phyloP scores from a whole-genome alignment of 2,888 invertebrate genomes.

The Agrilus cyanescens region DNA sequence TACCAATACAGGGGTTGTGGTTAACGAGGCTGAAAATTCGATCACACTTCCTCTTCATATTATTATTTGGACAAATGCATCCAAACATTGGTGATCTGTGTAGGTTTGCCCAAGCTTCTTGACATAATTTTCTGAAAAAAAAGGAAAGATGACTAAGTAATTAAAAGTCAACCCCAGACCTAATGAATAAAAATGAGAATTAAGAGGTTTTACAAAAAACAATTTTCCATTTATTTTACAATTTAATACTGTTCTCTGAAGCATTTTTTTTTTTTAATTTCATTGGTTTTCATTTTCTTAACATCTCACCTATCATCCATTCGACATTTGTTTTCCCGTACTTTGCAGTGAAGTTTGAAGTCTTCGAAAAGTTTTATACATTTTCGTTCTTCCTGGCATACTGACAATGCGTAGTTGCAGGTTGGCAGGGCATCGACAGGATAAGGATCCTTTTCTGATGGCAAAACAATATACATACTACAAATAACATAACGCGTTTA shows the following conservation, averaged over 20 bases:
- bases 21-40: conserved; percentile 80
- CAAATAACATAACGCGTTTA: too few relatives aligned
- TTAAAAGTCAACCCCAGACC: too few relatives aligned
- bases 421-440: conserved; percentile 81
- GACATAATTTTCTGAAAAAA: conserved; percentile 62
- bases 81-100: conserved; percentile 83
- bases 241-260: too few relatives aligned
- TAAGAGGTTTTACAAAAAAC: not conserved
- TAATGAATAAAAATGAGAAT: not conserved
- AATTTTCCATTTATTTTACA: too few relatives aligned
- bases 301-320: conserved; percentile 74
- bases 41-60: conserved; percentile 84
- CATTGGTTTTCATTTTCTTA: not conserved
- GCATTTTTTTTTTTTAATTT: not conserved
- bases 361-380: conserved; percentile 75
- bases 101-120: conserved; percentile 78
- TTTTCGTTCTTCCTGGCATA: conserved; percentile 70
- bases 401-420: conserved; percentile 78
- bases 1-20: conserved; percentile 90
- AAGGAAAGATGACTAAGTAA: not conserved
- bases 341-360: conserved; percentile 79
- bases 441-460: conserved; percentile 79
- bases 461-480: too few relatives aligned
- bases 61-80: conserved; percentile 84
- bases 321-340: conserved; percentile 73